These are phyloP conservation scores for Rhodinocichla rosea DNA, from an alignment of 2,113 vertebrate species.

Conservation along the genomic window DNA sequence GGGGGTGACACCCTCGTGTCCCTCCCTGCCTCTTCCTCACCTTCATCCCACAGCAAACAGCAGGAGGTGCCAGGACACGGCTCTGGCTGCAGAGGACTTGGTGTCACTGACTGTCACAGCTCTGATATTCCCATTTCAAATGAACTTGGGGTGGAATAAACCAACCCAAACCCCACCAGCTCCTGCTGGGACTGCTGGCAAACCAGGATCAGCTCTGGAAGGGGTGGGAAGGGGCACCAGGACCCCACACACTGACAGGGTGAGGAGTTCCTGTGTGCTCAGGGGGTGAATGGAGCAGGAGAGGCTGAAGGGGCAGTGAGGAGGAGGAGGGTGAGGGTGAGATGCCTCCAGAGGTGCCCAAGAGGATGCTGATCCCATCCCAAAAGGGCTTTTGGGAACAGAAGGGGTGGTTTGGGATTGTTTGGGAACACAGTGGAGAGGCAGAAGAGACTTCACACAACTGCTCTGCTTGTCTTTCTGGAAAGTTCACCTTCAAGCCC, in stretches of 20 bases:
- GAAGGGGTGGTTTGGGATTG: neutral
- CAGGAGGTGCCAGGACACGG: rapidly evolving
- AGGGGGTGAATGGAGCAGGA: neutral
- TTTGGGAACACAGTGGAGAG: neutral
- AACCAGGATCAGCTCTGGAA: neutral
- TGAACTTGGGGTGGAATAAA: neutral
- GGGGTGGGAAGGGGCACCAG: neutral
- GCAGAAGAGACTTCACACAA: rapidly evolving
- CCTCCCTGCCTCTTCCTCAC: neutral
- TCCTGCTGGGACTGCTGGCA: neutral
- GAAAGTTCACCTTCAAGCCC: neutral
- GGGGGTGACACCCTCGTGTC: rapidly evolving
- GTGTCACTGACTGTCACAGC: rapidly evolving
- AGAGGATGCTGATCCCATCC: neutral
- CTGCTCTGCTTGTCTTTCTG: neutral
- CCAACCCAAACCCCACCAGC: rapidly evolving
- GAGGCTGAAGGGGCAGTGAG: neutral
- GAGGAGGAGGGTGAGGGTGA: neutral
- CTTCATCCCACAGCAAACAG: neutral
- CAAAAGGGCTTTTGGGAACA: rapidly evolving
- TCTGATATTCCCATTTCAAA: neutral
- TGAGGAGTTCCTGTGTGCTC: rapidly evolving
- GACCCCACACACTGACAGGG: rapidly evolving
- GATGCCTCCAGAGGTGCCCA: neutral
- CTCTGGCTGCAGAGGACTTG: neutral